A percentile compares a stretch with the other conserved stretches of the same genome.
phyloP scores from a whole-genome alignment of 2,888 invertebrate species.

The Aphelenchoides bicaudatus region DNA sequence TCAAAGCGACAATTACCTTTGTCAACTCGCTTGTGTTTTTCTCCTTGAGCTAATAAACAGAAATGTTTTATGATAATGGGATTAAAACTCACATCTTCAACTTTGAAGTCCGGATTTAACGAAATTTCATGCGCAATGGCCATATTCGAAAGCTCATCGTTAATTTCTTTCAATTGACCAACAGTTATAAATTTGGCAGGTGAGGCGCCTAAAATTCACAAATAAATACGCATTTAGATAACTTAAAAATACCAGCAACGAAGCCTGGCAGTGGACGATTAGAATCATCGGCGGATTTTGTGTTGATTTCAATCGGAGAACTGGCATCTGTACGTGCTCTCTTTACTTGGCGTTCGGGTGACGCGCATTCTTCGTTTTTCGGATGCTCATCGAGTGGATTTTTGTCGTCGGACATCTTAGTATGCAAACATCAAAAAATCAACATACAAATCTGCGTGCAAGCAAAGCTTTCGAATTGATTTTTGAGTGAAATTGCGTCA shows the following conservation, averaged over 20 bases:
- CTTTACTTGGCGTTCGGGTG: not conserved
- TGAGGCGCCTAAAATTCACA: conserved; percentile 66
- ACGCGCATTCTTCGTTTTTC: not conserved
- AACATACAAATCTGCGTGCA: too few species aligned
- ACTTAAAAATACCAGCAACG: conserved; percentile 9
- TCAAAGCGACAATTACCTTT: too few species aligned
- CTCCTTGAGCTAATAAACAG: conserved; percentile 13
- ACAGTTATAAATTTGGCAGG: conserved; percentile 79
- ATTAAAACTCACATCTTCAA: conserved; percentile 31
- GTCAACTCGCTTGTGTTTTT: not conserved
- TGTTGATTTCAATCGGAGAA: conserved; percentile 1
- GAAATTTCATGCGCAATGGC: conserved; percentile 93
- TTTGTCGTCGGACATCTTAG: not conserved
- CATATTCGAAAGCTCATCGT: conserved; percentile 85
- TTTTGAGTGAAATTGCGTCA: too few species aligned
- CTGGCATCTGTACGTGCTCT: not conserved
- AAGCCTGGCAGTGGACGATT: conserved; percentile 3
- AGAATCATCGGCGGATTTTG: not conserved
- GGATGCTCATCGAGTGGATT: not conserved
- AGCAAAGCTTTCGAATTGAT: too few species aligned
- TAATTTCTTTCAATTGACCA: conserved; percentile 79
- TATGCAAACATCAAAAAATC: not conserved
- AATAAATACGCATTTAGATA: too few species aligned
- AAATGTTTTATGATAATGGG: not conserved
- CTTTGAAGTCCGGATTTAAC: conserved; percentile 81